phyloP scores from a whole-genome alignment of 2,113 vertebrate genomes.

The Maccullochella peelii region DNA sequence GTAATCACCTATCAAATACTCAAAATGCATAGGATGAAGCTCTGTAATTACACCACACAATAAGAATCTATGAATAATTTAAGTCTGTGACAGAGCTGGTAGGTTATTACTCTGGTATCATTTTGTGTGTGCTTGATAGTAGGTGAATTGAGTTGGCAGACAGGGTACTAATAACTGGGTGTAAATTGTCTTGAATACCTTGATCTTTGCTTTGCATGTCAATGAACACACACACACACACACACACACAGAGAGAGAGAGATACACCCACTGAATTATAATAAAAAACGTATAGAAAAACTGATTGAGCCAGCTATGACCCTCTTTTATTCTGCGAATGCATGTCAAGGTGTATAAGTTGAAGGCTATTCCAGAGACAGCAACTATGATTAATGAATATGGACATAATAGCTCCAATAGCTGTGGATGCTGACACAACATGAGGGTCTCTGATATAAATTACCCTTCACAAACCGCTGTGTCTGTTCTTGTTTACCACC shows the following conservation, averaged over 20 bases:
- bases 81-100: slow-evolving; percentile 45
- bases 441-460: slow-evolving; percentile 60
- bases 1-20: slow-evolving; percentile 50
- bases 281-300: slow-evolving; percentile 36
- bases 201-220: slow-evolving; percentile 67
- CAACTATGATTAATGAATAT: slow-evolving; percentile 69
- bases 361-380: slow-evolving; percentile 50
- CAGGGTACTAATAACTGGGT: slow-evolving; percentile 48
- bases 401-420: slow-evolving; percentile 54
- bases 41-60: slow-evolving; percentile 75
- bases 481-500: slow-evolving; percentile 56
- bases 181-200: slow-evolving; percentile 53
- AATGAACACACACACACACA: slow-evolving; percentile 50
- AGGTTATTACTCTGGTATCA: slow-evolving; percentile 57
- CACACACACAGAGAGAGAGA: no score
- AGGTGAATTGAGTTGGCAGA: slow-evolving; percentile 66
- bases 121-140: slow-evolving; percentile 64
- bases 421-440: slow-evolving; percentile 50
- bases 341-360: slow-evolving; percentile 48
- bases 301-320: slow-evolving; percentile 39
- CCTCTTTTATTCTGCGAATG: slow-evolving; percentile 42
- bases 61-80: slow-evolving; percentile 79
- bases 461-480: slow-evolving; percentile 42
- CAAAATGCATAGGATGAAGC: slow-evolving; percentile 62
- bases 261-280: slow-evolving; percentile 19